Base-by-base conservation (phyloP, 2,113 vertebrate species). In the Turnix velox region DNA sequence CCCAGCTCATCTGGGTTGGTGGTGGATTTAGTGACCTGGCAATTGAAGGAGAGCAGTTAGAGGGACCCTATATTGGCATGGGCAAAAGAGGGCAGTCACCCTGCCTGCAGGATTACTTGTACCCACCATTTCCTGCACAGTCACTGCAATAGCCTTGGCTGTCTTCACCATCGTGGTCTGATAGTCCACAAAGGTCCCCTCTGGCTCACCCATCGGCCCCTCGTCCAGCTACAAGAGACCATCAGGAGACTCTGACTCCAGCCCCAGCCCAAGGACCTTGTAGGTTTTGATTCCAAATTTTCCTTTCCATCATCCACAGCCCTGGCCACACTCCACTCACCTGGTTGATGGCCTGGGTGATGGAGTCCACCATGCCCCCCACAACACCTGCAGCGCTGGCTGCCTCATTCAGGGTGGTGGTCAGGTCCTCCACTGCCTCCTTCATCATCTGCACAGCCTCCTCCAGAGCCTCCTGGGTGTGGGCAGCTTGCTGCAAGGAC, bases 111-210 rank as follows among this genome's bases (percentile, higher is more conserved):
- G 22, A 22, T 73, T 31, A 27, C 25, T 67, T 31, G 55, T 18
- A 95, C 98, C 88, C 91, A 99, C 99, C 99, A 99, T 99, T 95
- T 99, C 99, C 97, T 99, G 99, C 73, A 99, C 99, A 1, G 98
- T 99, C 94, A 99, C 98, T 12, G 99, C 99, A 1, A 99, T 99
- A 86, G 99, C 99, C 91, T 99, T 99, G 88, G 99, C 99, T 0
- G 99, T 99, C 97, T 98, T 99, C 85, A 99, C 99, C 99, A 99
- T 99, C 3, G 99, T 99, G 17, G 99, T 99, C 94, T 99, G 99
- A 93, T 99, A 99, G 96, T 99, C 99, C 93, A 99, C 99, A 39
- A 99, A 99, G n/a, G 98, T 98, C 42, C 99, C 99, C 57, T 99
- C 99, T 27, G 99, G 98, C 55, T 99, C 99, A 1, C 98, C 97